Base-by-base conservation (phyloP, 2,888 invertebrate genomes). In the Temnothorax rugatulus region DNA sequence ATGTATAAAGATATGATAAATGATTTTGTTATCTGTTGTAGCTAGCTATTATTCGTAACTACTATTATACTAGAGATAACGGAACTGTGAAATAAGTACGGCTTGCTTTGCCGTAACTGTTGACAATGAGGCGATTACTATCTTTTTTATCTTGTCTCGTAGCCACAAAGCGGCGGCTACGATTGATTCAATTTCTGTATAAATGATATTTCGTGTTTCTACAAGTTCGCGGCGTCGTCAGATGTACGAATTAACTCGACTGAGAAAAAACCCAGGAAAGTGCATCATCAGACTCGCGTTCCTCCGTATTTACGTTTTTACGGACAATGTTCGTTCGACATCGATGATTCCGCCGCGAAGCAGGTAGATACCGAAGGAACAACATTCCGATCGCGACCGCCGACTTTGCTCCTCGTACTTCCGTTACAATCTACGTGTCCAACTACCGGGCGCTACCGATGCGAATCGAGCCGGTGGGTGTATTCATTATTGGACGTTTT, bases 401-500 rank as follows among this genome's bases (percentile, higher is more conserved):
- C 52, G 64, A 38, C 71, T 71, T 79, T 59, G 71, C 59, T 81
- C 34, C 34, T 71, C 71, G 47, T 73, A 38, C 18, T 81, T 81
- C 79, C 79, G 79, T 73, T 81, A 73, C 47, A 47, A 73, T 50
- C 59, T 81, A 73, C 59, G 59, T 73, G 73, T 73, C 47, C 73
- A 81, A 81, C 79, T 73, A 61, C 59, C 59, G 73, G 47, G 59
- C 59, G 73, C 79, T 81, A 81, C 59, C 79, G 73, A 81, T 81
- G 73, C 73, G 79, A 81, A 73, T 73, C 73, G 71, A 57, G 44
- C 57, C 57, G 34, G 79, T 79, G 79, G 79, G 47, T 79, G 79
- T 79, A 71, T 47, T 59, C 34, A 44, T 50, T 61, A 81, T 73
- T 50, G 38, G 47, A 59, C 38, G 25, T 44, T 54, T 77, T 69